A percentile compares a stretch with the other conserved stretches of the same genome.
Evolutionary conservation across 2,797 vertebrate genomes (phyloP).

Genomic region (Thamnophis elegans): DNA sequence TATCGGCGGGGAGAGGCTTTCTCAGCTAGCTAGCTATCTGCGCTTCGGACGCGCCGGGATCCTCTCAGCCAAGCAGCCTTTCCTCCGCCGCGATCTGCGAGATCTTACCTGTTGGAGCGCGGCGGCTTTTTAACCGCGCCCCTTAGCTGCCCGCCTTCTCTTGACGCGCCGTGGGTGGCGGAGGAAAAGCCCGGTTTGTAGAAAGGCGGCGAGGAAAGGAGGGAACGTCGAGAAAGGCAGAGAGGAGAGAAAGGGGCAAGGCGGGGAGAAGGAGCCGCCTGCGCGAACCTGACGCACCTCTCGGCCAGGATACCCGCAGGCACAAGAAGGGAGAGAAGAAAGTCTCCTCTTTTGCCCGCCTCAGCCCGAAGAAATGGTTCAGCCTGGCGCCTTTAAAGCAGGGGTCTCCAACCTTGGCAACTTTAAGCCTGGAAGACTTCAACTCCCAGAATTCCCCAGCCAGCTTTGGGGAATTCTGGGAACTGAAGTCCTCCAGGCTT

Average conservation of each 20-base stretch:
- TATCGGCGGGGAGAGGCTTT: not conserved
- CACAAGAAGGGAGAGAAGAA: not conserved
- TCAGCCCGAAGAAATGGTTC: not conserved
- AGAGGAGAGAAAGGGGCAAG: not conserved
- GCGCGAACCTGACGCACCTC: not conserved
- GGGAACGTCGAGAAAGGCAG: not conserved
- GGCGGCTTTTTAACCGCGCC: constrained; percentile 28
- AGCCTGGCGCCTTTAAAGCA: not conserved
- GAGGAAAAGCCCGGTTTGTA: not conserved
- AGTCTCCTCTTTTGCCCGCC: not conserved
- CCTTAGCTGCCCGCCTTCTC: not conserved
- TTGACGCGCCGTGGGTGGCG: not conserved
- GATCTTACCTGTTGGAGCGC: not conserved
- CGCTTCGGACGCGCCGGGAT: not conserved
- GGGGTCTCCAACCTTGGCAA: no score
- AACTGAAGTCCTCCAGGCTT: no score
- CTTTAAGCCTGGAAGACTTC: no score
- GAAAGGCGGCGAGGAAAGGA: not conserved
- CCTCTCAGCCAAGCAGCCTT: not conserved
- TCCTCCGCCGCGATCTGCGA: not conserved
- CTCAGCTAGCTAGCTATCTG: constrained; percentile 7
- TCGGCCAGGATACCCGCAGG: not conserved
- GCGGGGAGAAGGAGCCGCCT: not conserved
- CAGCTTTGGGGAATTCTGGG: no score
- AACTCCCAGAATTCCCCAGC: no score